Conservation (phyloP, 2,888 invertebrate species). For the Drosophila tripunctata region DNA sequence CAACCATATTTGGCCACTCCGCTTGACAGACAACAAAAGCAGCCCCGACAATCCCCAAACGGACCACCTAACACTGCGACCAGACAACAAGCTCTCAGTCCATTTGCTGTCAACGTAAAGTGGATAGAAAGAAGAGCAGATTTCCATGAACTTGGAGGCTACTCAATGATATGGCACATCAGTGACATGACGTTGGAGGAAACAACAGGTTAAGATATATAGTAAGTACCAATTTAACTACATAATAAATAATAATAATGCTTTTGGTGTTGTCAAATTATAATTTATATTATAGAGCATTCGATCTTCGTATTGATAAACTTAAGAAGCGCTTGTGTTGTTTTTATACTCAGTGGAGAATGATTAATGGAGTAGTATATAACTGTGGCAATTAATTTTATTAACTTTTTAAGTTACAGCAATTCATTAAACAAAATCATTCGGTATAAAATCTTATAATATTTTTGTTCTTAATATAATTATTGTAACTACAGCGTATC, state of each 20-base stretch:
- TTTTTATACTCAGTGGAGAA: background rate
- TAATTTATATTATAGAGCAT: too few relatives aligned
- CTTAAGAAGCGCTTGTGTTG: background rate
- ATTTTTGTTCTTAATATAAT: background rate
- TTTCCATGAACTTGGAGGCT: conserved; percentile 6
- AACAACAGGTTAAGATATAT: background rate
- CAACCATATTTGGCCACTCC: conserved; percentile 79
- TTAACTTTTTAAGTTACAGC: background rate
- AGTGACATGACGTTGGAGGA: background rate
- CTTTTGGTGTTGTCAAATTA: background rate
- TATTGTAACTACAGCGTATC: conserved; percentile 4
- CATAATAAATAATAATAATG: background rate
- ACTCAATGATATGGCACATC: background rate
- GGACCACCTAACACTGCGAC: conserved; percentile 30
- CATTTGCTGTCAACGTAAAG: conserved; percentile 47
- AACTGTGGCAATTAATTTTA: background rate
- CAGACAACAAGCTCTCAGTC: conserved; percentile 33
- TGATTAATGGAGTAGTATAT: background rate
- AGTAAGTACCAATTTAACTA: background rate
- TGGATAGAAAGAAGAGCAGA: conserved; percentile 21
- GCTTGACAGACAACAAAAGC: conserved; percentile 75
- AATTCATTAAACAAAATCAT: too few relatives aligned
- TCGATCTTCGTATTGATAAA: background rate
- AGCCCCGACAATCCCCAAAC: conserved; percentile 33
- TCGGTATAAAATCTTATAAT: too few relatives aligned